Percentiles rank a stretch among this genome's conserved stretches.
phyloP scores from a whole-genome alignment of 2,113 vertebrate species.

The Poeciliopsis prolifica region DNA sequence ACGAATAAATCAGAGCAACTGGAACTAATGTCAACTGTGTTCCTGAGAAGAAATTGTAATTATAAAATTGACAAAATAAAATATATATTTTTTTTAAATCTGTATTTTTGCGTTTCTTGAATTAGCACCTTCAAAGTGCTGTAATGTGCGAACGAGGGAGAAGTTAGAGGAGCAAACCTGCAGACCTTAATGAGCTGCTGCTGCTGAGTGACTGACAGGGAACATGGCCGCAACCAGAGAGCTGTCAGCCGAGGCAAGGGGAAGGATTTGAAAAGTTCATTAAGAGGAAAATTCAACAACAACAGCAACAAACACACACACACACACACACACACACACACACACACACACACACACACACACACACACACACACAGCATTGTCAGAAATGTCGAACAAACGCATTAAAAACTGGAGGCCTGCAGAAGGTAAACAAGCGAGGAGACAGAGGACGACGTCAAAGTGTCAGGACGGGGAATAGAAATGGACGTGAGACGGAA shows the following conservation, averaged over 20 bases:
- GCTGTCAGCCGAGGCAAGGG: not conserved
- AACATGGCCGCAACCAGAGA: not conserved
- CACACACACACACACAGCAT: not conserved
- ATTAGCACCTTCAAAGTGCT: not conserved
- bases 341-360: not conserved
- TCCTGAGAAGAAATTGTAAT: not conserved
- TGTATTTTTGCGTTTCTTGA: not conserved
- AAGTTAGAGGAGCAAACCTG: not conserved
- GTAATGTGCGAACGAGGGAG: not conserved
- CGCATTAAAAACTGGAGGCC: not conserved
- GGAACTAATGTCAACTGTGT: too few species aligned
- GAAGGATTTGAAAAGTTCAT: not conserved
- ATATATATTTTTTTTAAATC: too few species aligned
- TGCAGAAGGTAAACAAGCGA: too few species aligned
- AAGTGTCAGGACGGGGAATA: not conserved
- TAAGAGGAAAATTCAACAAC: not conserved
- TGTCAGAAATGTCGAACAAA: not conserved
- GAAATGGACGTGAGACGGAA: not conserved
- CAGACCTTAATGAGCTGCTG: not conserved
- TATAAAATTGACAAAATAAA: too few species aligned
- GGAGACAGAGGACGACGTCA: not conserved
- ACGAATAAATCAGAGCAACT: not conserved
- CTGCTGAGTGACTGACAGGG: not conserved
- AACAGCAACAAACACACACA: not conserved
- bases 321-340: too few species aligned